phyloP scores from a whole-genome alignment of 2,797 vertebrate species.

The Botia kubotai region DNA sequence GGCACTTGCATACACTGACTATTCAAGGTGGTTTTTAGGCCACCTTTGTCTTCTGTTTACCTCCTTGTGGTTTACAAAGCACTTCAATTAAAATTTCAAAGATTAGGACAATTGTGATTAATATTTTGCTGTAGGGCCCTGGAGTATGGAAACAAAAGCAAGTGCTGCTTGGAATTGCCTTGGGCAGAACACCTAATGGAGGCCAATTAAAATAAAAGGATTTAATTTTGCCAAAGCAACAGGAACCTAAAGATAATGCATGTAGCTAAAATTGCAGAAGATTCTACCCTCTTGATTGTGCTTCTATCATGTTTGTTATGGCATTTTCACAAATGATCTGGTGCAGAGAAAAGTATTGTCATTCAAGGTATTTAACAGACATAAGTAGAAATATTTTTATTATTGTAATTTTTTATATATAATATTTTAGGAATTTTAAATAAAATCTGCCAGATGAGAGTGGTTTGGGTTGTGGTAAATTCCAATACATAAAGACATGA shows the following conservation, averaged over 20 bases:
- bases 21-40: slow-evolving; percentile 61
- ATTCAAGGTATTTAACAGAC: neutral
- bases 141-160: slow-evolving; percentile 69
- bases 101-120: slow-evolving; percentile 79
- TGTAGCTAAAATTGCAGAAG: slow-evolving; percentile 78
- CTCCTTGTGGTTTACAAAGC: slow-evolving; percentile 73
- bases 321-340: slow-evolving; percentile 76
- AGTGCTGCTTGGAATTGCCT: slow-evolving; percentile 72
- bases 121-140: slow-evolving; percentile 75
- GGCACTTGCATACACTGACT: slow-evolving; percentile 51
- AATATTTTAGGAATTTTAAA: neutral
- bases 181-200: slow-evolving; percentile 78
- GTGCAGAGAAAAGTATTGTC: slow-evolving; percentile 35
- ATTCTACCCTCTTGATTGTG: slow-evolving; percentile 69
- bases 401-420: neutral
- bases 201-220: slow-evolving; percentile 85
- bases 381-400: neutral
- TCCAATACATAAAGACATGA: neutral
- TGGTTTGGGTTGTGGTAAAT: neutral
- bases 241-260: slow-evolving; percentile 81
- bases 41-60: slow-evolving; percentile 70
- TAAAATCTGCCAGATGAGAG: neutral
- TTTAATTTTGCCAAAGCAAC: slow-evolving; percentile 84
- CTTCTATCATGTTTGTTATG: slow-evolving; percentile 77
- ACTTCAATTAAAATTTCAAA: slow-evolving; percentile 76